phyloP scores from a whole-genome alignment of 2,888 invertebrate species.

The Hypena proboscidalis region DNA sequence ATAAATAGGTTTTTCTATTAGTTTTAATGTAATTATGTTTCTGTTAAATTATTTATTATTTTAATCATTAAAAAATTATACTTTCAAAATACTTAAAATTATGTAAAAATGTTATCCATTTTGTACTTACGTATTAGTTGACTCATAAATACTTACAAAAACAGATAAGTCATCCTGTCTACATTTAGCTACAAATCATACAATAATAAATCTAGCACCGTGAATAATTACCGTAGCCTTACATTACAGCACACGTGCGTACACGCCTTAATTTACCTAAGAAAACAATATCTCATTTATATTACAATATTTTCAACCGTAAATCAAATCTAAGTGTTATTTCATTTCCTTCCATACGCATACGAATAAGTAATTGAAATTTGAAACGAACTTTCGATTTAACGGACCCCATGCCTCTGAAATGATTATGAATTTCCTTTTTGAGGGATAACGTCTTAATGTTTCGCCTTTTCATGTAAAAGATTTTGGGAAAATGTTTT shows the following conservation, averaged over 20 bases:
- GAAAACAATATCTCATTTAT: conserved; percentile 81
- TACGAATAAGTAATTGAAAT: conserved; percentile 85
- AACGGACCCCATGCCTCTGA: conserved; percentile 72
- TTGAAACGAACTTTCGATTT: conserved; percentile 83
- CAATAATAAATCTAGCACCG: conserved; percentile 18
- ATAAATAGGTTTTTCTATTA: no score
- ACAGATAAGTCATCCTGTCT: background rate
- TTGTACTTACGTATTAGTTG: no score
- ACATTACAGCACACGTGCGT: conserved; percentile 59
- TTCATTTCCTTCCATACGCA: conserved; percentile 84
- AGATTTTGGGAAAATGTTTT: conserved; percentile 52
- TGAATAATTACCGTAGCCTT: conserved; percentile 23
- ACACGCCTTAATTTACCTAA: conserved; percentile 70
- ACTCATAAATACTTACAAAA: no score
- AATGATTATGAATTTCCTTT: conserved; percentile 82
- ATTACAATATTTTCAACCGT: conserved; percentile 79
- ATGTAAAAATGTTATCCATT: no score
- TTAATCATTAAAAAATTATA: no score
- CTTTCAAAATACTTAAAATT: no score
- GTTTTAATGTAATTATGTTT: no score
- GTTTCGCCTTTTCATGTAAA: conserved; percentile 54
- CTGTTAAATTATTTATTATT: no score
- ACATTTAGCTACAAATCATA: conserved; percentile 8
- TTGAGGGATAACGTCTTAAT: conserved; percentile 51
- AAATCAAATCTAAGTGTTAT: conserved; percentile 84